A percentile compares a stretch with the other conserved stretches of the same genome.
These are phyloP conservation scores for Trididemnum clinides DNA, from an alignment of 23 tunicate genomes.

Conservation along the genomic window DNA sequence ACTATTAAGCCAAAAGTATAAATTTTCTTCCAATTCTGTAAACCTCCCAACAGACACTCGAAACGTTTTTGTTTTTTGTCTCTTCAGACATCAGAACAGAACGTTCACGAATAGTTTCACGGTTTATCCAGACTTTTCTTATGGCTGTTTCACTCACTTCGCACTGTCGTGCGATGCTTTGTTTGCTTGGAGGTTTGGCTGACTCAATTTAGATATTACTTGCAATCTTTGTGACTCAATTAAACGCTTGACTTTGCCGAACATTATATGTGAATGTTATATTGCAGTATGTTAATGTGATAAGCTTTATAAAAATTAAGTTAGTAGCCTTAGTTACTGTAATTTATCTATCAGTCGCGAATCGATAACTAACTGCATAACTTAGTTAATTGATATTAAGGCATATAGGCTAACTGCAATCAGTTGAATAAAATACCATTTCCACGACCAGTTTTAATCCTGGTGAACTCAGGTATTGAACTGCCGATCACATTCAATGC, in stretches of 20 bases:
- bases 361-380: no score
- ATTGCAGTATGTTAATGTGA: no score
- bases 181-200: slow-evolving; percentile 30
- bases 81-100: slow-evolving; percentile 51
- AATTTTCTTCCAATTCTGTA: slow-evolving; percentile 25
- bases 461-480: no score
- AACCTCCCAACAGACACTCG: slow-evolving; percentile 21
- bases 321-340: no score
- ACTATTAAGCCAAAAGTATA: slow-evolving; percentile 48
- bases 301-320: no score
- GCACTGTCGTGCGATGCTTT: slow-evolving; percentile 25
- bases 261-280: no score
- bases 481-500: no score
- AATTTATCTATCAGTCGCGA: no score
- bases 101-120: slow-evolving; percentile 37
- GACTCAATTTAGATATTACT: slow-evolving; percentile 26
- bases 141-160: slow-evolving; percentile 31
- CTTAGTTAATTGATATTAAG: no score
- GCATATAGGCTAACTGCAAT: no score
- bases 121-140: slow-evolving; percentile 21
- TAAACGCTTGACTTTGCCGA: slow-evolving; percentile 38
- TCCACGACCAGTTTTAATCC: no score
- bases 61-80: slow-evolving; percentile 40
- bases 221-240: slow-evolving; percentile 31
- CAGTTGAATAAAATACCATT: no score